Evolutionary conservation across 2,888 invertebrate genomes (phyloP), one percentile per base, ranked within the genome.

Genomic region (Hirtodrosophila histrioides): DNA sequence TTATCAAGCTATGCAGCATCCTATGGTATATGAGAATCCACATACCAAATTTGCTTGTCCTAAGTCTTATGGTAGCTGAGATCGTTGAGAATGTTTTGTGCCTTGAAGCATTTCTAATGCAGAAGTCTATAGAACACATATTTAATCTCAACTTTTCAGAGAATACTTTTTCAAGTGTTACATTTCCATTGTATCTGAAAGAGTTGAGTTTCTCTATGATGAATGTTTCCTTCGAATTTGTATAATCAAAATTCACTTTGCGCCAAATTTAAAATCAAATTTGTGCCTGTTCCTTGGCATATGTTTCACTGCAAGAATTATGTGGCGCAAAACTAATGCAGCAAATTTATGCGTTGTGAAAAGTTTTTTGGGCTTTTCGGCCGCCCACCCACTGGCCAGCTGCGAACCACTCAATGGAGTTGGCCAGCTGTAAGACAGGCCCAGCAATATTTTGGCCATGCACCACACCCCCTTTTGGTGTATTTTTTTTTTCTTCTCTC

Each of bases 251-350:
- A 84, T 81, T 84, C 82, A 85, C 75, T 82, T 82, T 86, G 69
- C 51, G 62, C 62, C 65, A 62, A 69, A 60, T 84, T 86, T 75
- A 78, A 82, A 81, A 86, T 80, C 75, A 78, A 81, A 84, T 86
- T 86, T 71, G 69, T 64, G 61, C 58, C 45, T 17, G 58, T 50
- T 70, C 53, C 58, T 45, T 45, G 60, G 69, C 87, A 82, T 84
- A 81, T 81, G 81, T 81, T 84, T 67, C 75, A 61, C 63, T 35
- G 46, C 53, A 75, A 80, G 82, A 83, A 86, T 86, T 66, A 83
- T 84, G 85, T 81, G 82, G 82, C 82, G 82, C 78, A 84, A 78
- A 83, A 81, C 87, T 86, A 87, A 83, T 75, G 82, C 75, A 58
- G 62, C 31, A 83, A 86, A 83, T 83, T 86, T 83, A 83, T 83